Percentiles rank a stretch among this genome's conserved stretches.
Evolutionary conservation across 1,140 invertebrate genomes (phyloP).

Genomic region (Vollenhovia emeryi): DNA sequence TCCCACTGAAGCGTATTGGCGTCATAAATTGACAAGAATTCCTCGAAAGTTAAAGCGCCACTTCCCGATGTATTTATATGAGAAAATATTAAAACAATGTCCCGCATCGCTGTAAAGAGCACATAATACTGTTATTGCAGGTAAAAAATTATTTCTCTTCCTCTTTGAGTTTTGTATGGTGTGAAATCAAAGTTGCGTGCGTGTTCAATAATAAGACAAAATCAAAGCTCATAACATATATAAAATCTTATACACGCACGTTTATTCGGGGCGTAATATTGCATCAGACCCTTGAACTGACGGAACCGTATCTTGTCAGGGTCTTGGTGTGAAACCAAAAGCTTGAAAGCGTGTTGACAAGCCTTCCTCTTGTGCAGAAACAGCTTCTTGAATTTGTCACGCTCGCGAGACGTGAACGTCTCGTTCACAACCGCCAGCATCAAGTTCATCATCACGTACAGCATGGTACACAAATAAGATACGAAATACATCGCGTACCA

Average conservation of each 20-base stretch:
- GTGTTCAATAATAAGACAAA: neutral
- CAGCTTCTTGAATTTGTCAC: conserved; percentile 94
- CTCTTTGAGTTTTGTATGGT: neutral
- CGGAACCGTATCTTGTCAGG: conserved; percentile 89
- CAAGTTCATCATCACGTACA: conserved; percentile 97
- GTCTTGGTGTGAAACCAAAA: conserved; percentile 91
- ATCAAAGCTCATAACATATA: neutral
- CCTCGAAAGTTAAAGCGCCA: conserved; percentile 89
- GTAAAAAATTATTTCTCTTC: neutral
- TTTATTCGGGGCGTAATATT: conserved; percentile 91
- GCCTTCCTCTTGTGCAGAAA: conserved; percentile 94
- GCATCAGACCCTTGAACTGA: conserved; percentile 93
- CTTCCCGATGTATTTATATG: conserved; percentile 90
- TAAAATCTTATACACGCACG: conserved; percentile 83
- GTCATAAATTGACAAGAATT: conserved; percentile 94
- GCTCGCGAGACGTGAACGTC: conserved; percentile 94
- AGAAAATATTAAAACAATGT: conserved; percentile 93
- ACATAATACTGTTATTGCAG: neutral
- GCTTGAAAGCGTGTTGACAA: conserved; percentile 93
- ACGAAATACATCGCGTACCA: conserved; percentile 96
- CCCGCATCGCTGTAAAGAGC: conserved; percentile 87
- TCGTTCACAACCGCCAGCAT: conserved; percentile 97
- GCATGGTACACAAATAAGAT: conserved; percentile 92
- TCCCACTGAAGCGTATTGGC: conserved; percentile 91
- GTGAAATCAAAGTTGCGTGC: neutral